Conservation (phyloP, 2,888 invertebrate genomes). For the Thyatira batis region DNA sequence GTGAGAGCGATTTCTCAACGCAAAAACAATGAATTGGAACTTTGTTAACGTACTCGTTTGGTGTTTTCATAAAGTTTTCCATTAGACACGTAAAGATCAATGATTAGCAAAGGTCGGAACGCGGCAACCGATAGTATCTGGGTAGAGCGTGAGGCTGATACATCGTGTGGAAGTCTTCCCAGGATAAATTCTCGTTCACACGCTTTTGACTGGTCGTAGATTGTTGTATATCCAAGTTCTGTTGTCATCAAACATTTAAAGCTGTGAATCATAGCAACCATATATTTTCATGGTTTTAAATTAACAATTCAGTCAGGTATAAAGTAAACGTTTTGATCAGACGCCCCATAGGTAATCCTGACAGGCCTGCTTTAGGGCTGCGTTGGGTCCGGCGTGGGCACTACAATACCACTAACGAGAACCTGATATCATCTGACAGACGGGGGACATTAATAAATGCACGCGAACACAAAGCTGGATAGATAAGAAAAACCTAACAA, state of each 20-base stretch:
- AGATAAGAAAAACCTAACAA: conserved; percentile 59
- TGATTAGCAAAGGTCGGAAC: conserved; percentile 55
- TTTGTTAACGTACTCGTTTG: conserved; percentile 23
- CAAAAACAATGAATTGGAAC: conserved; percentile 7
- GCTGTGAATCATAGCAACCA: background rate
- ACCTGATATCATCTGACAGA: conserved; percentile 71
- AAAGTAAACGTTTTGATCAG: conserved; percentile 52
- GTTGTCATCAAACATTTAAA: conserved; percentile 34
- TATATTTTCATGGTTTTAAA: conserved; percentile 32
- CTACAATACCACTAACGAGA: conserved; percentile 76
- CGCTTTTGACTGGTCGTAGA: conserved; percentile 56
- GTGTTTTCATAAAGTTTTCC: conserved; percentile 33
- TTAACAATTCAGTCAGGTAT: conserved; percentile 41
- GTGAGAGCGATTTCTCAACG: conserved; percentile 53
- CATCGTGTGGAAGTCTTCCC: conserved; percentile 46
- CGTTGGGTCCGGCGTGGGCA: conserved; percentile 59
- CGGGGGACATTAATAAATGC: conserved; percentile 68
- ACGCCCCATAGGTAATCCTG: conserved; percentile 61
- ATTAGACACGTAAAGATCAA: conserved; percentile 57
- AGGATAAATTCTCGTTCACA: conserved; percentile 55
- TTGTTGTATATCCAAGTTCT: conserved; percentile 61
- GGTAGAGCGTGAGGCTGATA: conserved; percentile 68
- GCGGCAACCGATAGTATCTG: conserved; percentile 61
- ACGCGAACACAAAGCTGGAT: conserved; percentile 51
- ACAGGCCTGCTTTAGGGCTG: conserved; percentile 60